Conservation (phyloP, 2,888 invertebrate genomes). For the Acanthopleura granulata region DNA sequence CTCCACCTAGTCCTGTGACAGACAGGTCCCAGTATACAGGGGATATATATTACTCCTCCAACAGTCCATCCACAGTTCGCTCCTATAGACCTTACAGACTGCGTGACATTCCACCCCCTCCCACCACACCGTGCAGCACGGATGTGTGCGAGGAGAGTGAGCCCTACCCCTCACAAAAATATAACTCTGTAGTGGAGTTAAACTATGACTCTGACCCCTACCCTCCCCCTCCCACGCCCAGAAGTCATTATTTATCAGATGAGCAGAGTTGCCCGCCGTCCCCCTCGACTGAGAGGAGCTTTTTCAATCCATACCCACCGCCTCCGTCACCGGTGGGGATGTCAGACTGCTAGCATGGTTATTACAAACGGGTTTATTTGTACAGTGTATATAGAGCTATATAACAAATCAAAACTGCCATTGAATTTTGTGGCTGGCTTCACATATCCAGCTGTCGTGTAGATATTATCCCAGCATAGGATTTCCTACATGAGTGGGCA, state of each 20-base stretch:
- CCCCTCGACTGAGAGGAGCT: slow-evolving; percentile 78
- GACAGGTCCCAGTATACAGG: slow-evolving; percentile 66
- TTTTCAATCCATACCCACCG: slow-evolving; percentile 84
- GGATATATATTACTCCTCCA: slow-evolving; percentile 56
- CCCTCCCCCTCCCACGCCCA: slow-evolving; percentile 83
- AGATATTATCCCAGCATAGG: slow-evolving; percentile 6
- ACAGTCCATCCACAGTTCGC: slow-evolving; percentile 60
- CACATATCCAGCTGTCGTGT: neutral
- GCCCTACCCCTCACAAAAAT: slow-evolving; percentile 53
- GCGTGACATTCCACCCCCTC: slow-evolving; percentile 82
- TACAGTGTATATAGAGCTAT: slow-evolving; percentile 11
- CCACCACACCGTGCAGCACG: slow-evolving; percentile 90
- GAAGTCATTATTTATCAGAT: slow-evolving; percentile 82
- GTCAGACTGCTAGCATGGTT: slow-evolving; percentile 57
- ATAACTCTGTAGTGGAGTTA: slow-evolving; percentile 68
- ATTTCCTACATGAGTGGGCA: neutral
- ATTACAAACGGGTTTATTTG: neutral
- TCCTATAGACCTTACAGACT: slow-evolving; percentile 80
- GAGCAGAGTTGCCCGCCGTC: slow-evolving; percentile 73
- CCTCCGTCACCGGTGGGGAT: slow-evolving; percentile 82
- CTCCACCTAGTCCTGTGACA: slow-evolving; percentile 89
- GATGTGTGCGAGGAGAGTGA: slow-evolving; percentile 84
- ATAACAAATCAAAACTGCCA: slow-evolving; percentile 16
- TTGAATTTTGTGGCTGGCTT: neutral
- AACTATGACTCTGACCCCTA: slow-evolving; percentile 79